A percentile compares a stretch with the other conserved stretches of the same genome.
Evolutionary conservation across 2,888 invertebrate species (phyloP).

Genomic region (Drosophila sordidula): DNA sequence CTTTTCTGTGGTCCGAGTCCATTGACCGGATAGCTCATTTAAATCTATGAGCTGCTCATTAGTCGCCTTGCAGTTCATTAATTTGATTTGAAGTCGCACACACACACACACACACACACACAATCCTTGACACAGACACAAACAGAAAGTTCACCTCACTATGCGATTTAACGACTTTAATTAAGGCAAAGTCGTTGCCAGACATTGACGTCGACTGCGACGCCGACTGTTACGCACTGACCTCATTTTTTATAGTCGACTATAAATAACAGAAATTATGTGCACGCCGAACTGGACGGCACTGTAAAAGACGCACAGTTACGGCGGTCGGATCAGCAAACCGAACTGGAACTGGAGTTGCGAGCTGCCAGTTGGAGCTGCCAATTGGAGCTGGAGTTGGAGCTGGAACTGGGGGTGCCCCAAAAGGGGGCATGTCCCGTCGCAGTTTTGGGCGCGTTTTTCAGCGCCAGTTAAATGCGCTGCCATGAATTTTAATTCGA

Average conservation of each 20-base stretch:
- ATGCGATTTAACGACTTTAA: conserved; percentile 72
- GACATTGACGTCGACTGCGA: conserved; percentile 48
- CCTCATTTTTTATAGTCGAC: conserved; percentile 73
- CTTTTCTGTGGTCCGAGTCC: conserved; percentile 18
- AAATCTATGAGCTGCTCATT: conserved; percentile 71
- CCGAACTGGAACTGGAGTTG: not conserved
- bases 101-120: conserved; percentile 3
- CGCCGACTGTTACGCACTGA: conserved; percentile 63
- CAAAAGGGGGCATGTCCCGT: conserved; percentile 8
- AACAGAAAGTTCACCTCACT: conserved; percentile 29
- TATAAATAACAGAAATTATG: conserved; percentile 79
- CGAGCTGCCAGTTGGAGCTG: too few relatives aligned
- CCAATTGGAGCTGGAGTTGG: not conserved
- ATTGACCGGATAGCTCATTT: conserved; percentile 41
- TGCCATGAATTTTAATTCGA: conserved; percentile 79
- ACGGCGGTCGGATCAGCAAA: conserved; percentile 10
- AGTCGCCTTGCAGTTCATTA: conserved; percentile 63
- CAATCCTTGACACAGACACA: not conserved
- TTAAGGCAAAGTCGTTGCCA: conserved; percentile 66
- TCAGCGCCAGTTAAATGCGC: conserved; percentile 72
- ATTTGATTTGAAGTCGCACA: conserved; percentile 61
- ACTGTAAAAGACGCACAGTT: conserved; percentile 35
- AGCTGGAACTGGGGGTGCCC: not conserved
- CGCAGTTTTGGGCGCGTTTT: conserved; percentile 58
- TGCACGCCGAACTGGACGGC: conserved; percentile 65